phyloP scores from a whole-genome alignment of 2,113 vertebrate genomes.

The Leucopternis melanops region DNA sequence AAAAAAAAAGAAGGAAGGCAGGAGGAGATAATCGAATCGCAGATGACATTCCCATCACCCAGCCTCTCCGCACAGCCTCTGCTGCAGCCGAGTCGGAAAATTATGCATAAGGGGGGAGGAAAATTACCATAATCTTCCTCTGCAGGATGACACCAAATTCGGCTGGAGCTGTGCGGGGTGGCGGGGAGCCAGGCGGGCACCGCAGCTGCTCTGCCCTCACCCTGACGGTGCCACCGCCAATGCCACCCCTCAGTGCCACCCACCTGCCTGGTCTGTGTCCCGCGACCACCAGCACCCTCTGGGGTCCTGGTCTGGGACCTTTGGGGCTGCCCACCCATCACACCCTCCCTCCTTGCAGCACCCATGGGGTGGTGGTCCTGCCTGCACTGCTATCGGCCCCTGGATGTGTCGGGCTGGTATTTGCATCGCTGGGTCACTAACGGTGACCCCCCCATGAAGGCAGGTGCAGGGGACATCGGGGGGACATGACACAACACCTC shows the following conservation, averaged over 20 bases:
- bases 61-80: slow-evolving; percentile 48
- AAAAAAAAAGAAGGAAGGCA: slow-evolving; percentile 9
- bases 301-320: too few species aligned
- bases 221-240: fast-evolving
- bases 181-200: neutral
- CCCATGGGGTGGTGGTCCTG: neutral
- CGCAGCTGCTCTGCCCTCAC: neutral
- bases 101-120: neutral
- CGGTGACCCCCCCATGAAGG: too few species aligned
- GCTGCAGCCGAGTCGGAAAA: slow-evolving; percentile 34
- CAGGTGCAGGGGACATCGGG: too few species aligned
- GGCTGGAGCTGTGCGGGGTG: neutral
- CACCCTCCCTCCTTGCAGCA: neutral
- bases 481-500: too few species aligned
- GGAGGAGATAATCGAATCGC: slow-evolving; percentile 74
- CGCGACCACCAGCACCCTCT: fast-evolving
- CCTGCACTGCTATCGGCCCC: fast-evolving
- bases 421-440: too few species aligned
- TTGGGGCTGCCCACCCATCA: neutral
- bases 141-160: neutral
- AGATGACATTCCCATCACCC: slow-evolving; percentile 73
- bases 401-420: too few species aligned
- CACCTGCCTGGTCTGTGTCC: neutral
- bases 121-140: slow-evolving; percentile 31
- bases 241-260: fast-evolving